Base-by-base conservation (phyloP, 2,797 vertebrate species). In the Loriculus beryllinus region DNA sequence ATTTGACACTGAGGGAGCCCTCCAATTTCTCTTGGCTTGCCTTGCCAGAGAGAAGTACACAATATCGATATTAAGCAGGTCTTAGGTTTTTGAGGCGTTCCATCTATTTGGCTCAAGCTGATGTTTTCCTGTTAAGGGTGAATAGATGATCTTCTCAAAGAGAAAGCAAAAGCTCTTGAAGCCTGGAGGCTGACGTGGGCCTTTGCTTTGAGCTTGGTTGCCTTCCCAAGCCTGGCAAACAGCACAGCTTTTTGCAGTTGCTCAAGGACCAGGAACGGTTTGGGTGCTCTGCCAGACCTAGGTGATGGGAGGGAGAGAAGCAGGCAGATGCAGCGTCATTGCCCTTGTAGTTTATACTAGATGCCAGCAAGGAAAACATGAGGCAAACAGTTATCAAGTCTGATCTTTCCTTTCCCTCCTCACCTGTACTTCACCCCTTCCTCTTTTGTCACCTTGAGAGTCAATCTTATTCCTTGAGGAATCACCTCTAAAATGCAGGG, bases 361-460 rank as follows among this genome's bases (percentile, higher is more conserved):
- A 18, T 31, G 51, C 40, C 79, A 42, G 28, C 17, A 54, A 87
- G 67, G 37, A 51, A 91, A 95, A 29, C 39, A 80, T 5, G 47
- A 69, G 45, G 42, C 45, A 69, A 76, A 52, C 28, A 33, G 67
- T 65, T 28, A 23, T n/a, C 56, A 67, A 62, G 42, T 6, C 6
- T 56, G 22, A 6, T 33, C 22, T 33, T 64, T 62, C 26, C 22
- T 33, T 64, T 60, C 23, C 25, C 51, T 59, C 56, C 65, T 52
- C 16, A 39, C 16, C 20, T 19, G 4, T 2, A 72, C 33, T 4
- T 3, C n/a, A 19, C 14, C 18, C 0, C 43, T 45, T 33, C 40
- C 21, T 77, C 60, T 59, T 26, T 59, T 26, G 21, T 28, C 9
- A 9, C 39, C 17, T 49, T 35, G 12, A 39, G 42, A 54, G 48